These are phyloP conservation scores for Ceratina australensis DNA, from an alignment of 1,140 invertebrate genomes.

Conservation along the genomic window DNA sequence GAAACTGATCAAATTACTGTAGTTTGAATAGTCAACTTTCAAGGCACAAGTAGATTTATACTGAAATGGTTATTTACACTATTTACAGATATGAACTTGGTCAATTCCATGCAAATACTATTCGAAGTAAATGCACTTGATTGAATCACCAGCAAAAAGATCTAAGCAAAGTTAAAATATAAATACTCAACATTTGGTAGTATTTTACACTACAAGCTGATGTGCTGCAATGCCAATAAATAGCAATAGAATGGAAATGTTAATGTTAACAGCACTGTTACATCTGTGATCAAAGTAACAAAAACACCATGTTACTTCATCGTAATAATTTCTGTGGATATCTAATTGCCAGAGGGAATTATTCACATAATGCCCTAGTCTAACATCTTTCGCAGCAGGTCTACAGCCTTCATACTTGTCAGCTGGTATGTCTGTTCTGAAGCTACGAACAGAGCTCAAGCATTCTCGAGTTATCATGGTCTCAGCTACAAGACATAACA, in stretches of 20 bases:
- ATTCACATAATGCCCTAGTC: constrained; percentile 92
- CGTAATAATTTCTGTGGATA: constrained; percentile 90
- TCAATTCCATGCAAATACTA: neutral
- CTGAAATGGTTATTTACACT: constrained; percentile 31
- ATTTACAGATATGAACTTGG: constrained; percentile 3
- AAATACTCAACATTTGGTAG: neutral
- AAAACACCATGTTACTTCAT: constrained; percentile 92
- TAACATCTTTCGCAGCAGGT: constrained; percentile 87
- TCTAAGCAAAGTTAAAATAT: neutral
- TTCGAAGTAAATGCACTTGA: neutral
- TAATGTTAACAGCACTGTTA: constrained; percentile 80
- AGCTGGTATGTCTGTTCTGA: constrained; percentile 93
- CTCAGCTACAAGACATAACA: constrained; percentile 81
- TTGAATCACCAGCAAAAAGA: neutral
- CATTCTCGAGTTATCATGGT: constrained; percentile 92
- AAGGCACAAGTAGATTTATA: neutral
- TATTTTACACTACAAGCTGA: constrained; percentile 42
- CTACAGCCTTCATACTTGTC: constrained; percentile 95
- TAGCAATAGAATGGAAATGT: constrained; percentile 60
- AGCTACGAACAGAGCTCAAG: constrained; percentile 87
- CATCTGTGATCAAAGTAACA: constrained; percentile 95
- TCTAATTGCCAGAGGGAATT: constrained; percentile 92
- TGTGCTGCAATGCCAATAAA: constrained; percentile 42
- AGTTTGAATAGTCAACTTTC: too few species aligned
- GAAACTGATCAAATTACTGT: too few species aligned